A percentile compares a stretch with the other conserved stretches of the same genome.
Conservation (phyloP, 1,140 invertebrate genomes). For the Camponotus floridanus region DNA sequence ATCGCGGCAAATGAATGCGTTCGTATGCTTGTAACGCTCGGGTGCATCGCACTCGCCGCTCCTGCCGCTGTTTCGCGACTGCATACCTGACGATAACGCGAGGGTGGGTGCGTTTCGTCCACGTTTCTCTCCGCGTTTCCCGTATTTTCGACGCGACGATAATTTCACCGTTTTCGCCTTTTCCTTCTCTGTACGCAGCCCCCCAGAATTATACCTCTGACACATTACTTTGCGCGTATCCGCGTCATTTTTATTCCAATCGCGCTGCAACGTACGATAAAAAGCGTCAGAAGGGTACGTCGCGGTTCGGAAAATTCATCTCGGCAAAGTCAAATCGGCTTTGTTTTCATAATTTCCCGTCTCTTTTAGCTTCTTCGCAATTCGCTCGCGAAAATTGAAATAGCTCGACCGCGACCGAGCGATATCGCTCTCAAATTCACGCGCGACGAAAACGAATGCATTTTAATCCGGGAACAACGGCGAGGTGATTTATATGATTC, state of each 20-base stretch:
- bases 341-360: conserved; percentile 46
- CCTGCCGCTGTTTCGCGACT: conserved; percentile 15
- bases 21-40: conserved; percentile 66
- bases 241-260: conserved; percentile 38
- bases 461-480: conserved; percentile 55
- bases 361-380: conserved; percentile 28
- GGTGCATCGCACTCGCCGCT: conserved; percentile 19
- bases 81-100: conserved; percentile 44
- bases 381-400: conserved; percentile 60
- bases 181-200: not conserved
- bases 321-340: conserved; percentile 27
- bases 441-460: conserved; percentile 24
- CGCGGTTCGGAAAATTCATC: conserved; percentile 28
- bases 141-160: conserved; percentile 63
- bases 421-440: not conserved
- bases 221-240: conserved; percentile 25
- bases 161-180: conserved; percentile 47
- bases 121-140: conserved; percentile 46
- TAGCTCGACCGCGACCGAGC: conserved; percentile 35
- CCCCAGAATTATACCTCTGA: conserved; percentile 4
- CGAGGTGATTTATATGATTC: conserved; percentile 13
- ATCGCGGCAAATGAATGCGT: conserved; percentile 62
- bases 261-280: conserved; percentile 12
- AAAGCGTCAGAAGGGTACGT: not conserved
- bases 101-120: conserved; percentile 17